A percentile compares a stretch with the other conserved stretches of the same genome.
Evolutionary conservation across 2,113 vertebrate genomes (phyloP).

Genomic region (Paraplagusia blochii): DNA sequence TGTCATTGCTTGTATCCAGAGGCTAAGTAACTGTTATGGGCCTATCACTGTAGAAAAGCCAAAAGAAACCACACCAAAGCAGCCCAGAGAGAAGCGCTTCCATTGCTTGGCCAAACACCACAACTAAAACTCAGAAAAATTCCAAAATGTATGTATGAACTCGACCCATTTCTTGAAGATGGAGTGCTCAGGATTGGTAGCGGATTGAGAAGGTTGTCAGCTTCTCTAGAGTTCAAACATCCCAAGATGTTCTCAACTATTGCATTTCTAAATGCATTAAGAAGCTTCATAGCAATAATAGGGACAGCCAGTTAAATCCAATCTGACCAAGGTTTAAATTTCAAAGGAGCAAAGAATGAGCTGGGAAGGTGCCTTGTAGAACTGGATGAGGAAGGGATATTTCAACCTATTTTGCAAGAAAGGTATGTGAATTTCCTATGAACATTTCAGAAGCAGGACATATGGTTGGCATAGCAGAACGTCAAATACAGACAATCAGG

Average conservation of each 20-base stretch:
- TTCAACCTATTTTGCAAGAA: background rate
- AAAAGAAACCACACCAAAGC: background rate
- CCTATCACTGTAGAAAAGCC: background rate
- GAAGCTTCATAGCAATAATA: background rate
- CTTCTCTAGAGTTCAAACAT: background rate
- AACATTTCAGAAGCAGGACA: slow-evolving; percentile 16
- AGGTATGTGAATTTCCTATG: slow-evolving; percentile 13
- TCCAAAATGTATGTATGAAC: background rate
- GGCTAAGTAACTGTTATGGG: background rate
- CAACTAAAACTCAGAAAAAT: background rate
- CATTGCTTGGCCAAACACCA: background rate
- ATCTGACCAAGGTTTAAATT: background rate
- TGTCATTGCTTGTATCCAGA: background rate
- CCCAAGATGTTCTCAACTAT: background rate
- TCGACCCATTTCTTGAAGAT: background rate
- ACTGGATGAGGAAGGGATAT: background rate
- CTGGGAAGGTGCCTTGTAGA: background rate
- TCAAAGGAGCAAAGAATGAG: background rate
- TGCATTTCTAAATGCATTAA: background rate
- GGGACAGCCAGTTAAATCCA: background rate
- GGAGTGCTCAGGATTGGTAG: background rate
- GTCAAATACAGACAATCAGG: slow-evolving; percentile 13
- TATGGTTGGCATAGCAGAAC: slow-evolving; percentile 19
- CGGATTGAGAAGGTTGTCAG: background rate
- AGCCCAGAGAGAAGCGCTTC: background rate